These are phyloP conservation scores for Coelopa frigida DNA, from an alignment of 1,140 invertebrate genomes.

Conservation along the genomic window DNA sequence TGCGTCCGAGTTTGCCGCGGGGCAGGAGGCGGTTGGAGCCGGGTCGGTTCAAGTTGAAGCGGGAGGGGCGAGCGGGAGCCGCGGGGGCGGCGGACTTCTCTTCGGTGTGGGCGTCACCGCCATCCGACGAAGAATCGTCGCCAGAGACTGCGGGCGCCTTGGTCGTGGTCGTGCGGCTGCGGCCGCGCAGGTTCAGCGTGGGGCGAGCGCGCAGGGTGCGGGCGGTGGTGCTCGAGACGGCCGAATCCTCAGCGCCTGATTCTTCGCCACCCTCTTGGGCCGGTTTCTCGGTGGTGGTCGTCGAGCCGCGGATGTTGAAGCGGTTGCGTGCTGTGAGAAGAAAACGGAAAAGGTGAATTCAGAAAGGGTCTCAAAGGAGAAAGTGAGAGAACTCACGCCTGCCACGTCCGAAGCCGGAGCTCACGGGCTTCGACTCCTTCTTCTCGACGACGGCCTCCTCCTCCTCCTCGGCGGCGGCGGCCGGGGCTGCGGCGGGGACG, in stretches of 20 bases:
- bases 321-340: conserved; percentile 35
- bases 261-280: conserved; percentile 30
- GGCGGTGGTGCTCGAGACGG: conserved; percentile 42
- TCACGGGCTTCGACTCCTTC: conserved; percentile 46
- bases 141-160: conserved; percentile 33
- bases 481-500: conserved; percentile 26
- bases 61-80: conserved; percentile 26
- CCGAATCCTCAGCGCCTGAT: conserved; percentile 24
- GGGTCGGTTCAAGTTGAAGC: conserved; percentile 38
- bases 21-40: conserved; percentile 27
- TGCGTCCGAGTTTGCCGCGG: conserved; percentile 29
- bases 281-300: conserved; percentile 30
- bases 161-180: conserved; percentile 49
- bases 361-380: not conserved
- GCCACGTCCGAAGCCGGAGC: conserved; percentile 27
- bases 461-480: conserved; percentile 21
- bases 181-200: conserved; percentile 49
- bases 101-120: conserved; percentile 30
- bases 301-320: conserved; percentile 34
- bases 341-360: not conserved
- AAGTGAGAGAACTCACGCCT: conserved; percentile 25
- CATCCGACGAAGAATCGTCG: conserved; percentile 29
- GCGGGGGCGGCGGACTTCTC: conserved; percentile 44
- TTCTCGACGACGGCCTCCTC: conserved; percentile 36
- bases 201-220: conserved; percentile 47